phyloP scores from a whole-genome alignment of 2,113 vertebrate species.

The Recurvirostra avosetta region DNA sequence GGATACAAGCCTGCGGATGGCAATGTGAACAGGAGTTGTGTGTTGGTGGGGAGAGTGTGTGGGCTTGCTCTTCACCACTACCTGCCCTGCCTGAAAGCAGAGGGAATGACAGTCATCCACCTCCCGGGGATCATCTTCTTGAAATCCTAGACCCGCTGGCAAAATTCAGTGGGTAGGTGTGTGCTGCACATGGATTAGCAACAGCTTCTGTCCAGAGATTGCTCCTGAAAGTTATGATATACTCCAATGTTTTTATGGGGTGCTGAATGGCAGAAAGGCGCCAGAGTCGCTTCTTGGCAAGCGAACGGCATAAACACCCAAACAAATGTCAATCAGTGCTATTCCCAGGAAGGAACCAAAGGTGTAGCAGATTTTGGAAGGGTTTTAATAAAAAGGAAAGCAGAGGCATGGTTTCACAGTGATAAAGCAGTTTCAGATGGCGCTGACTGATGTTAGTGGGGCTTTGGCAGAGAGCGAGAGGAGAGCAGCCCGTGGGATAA shows the following conservation, averaged over 20 bases:
- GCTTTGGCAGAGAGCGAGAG: background rate
- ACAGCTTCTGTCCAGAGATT: background rate
- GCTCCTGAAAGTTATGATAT: background rate
- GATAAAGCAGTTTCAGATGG: background rate
- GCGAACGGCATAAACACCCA: background rate
- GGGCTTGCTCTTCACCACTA: background rate
- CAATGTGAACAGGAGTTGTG: background rate
- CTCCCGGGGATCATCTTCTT: background rate
- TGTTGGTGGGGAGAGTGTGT: fast-evolving
- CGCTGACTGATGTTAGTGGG: background rate
- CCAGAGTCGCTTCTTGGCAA: background rate
- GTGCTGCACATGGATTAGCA: background rate
- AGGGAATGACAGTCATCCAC: too few relatives aligned
- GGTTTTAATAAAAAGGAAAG: background rate
- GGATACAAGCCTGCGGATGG: background rate
- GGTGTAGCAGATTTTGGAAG: background rate
- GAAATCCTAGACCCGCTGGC: background rate
- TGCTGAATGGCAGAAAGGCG: background rate
- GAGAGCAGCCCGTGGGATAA: background rate
- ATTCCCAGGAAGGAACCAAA: background rate
- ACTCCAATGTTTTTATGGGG: background rate
- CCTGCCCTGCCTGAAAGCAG: background rate
- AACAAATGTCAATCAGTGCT: background rate
- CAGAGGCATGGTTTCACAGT: background rate
- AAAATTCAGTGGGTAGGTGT: background rate